Percentiles rank a stretch among this genome's conserved stretches.
Conservation (phyloP, 2,113 vertebrate genomes). For the Ciconia maguari region DNA sequence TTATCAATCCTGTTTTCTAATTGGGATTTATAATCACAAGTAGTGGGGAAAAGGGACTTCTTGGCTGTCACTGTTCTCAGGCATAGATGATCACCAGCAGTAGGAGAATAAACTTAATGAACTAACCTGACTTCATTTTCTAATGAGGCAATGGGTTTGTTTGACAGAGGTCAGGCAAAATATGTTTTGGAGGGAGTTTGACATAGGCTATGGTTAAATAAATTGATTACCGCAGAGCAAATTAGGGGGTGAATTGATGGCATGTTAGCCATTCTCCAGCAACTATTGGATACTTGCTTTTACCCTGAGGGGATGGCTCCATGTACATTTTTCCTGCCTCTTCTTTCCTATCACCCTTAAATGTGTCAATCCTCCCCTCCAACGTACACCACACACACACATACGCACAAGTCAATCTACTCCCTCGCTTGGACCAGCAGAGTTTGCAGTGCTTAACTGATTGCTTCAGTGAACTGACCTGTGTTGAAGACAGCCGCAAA, state of each 20-base stretch:
- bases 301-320: background rate
- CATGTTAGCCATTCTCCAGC: background rate
- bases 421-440: background rate
- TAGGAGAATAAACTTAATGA: background rate
- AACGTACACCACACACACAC: background rate
- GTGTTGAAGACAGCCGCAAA: background rate
- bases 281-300: background rate
- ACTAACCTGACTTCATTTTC: background rate
- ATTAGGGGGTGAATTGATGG: background rate
- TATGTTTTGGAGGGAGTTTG: background rate
- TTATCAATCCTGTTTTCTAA: background rate
- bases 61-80: background rate
- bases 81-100: background rate
- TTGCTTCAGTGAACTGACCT: background rate
- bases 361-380: background rate
- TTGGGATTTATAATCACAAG: background rate
- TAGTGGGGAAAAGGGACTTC: background rate
- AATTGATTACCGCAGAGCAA: background rate
- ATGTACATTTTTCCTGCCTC: background rate
- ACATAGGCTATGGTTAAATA: background rate
- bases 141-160: background rate
- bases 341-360: background rate
- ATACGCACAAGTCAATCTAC: background rate
- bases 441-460: background rate
- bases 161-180: background rate